A percentile compares a stretch with the other conserved stretches of the same genome.
phyloP scores from a whole-genome alignment of 2,888 invertebrate species.

The Euplexia lucipara region DNA sequence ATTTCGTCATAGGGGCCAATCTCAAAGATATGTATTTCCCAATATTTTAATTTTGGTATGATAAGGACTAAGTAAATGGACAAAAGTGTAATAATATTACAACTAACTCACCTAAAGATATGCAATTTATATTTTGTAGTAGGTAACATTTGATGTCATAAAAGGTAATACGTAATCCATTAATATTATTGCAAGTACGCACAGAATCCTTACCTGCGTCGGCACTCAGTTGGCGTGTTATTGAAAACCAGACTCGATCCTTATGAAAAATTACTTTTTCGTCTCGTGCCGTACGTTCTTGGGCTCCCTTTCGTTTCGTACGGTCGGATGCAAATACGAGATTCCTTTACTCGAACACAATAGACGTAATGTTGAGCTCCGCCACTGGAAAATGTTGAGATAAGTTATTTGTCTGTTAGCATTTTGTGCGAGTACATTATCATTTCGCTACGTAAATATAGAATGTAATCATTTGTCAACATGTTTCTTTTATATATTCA shows the following conservation, averaged over 20 bases:
- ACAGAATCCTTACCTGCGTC: constrained; percentile 62
- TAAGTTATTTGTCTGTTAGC: constrained; percentile 84
- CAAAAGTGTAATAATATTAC: constrained; percentile 1
- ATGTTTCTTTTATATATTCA: constrained; percentile 57
- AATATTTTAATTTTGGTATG: neutral
- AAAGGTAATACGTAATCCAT: constrained; percentile 63
- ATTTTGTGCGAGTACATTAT: constrained; percentile 75
- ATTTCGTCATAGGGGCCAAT: constrained; percentile 5
- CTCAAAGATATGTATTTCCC: neutral
- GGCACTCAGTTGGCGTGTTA: constrained; percentile 78
- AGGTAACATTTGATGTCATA: constrained; percentile 34
- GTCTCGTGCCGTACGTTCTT: constrained; percentile 75
- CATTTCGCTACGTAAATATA: constrained; percentile 66
- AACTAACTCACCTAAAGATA: constrained; percentile 1
- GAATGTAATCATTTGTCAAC: constrained; percentile 67
- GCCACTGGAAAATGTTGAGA: constrained; percentile 83
- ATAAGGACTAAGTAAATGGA: neutral
- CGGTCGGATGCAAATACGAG: constrained; percentile 85
- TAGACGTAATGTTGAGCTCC: constrained; percentile 82
- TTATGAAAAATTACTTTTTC: constrained; percentile 85
- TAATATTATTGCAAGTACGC: constrained; percentile 62
- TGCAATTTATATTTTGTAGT: constrained; percentile 15
- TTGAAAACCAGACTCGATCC: constrained; percentile 81
- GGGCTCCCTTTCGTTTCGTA: constrained; percentile 74
- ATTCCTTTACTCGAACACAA: constrained; percentile 84